Evolutionary conservation across 1,140 invertebrate species (phyloP).

Genomic region (Delia radicum): DNA sequence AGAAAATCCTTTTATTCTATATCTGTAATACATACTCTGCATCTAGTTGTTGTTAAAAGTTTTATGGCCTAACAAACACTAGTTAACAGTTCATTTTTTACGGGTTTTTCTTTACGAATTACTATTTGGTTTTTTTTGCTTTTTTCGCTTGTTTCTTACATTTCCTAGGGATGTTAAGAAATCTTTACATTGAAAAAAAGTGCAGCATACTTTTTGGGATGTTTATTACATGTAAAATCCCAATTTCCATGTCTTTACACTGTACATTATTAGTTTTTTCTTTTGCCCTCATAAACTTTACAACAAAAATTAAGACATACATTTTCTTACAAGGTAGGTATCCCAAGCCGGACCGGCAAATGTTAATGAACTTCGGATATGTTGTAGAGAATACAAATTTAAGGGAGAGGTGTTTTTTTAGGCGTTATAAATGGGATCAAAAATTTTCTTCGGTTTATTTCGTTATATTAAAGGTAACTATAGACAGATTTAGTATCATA

Average conservation of each 20-base stretch:
- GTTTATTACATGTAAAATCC: not conserved
- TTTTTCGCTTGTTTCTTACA: too few species aligned
- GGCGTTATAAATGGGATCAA: too few species aligned
- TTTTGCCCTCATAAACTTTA: not conserved
- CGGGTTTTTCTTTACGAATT: not conserved
- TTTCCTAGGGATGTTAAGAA: not conserved
- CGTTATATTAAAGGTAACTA: too few species aligned
- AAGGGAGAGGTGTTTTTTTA: too few species aligned
- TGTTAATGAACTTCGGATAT: too few species aligned
- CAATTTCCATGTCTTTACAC: not conserved
- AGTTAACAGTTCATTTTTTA: slow-evolving; percentile 12
- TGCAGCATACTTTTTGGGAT: not conserved
- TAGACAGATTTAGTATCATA: too few species aligned
- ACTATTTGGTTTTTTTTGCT: not conserved
- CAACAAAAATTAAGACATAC: not conserved
- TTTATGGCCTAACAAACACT: not conserved
- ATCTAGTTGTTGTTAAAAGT: slow-evolving; percentile 14
- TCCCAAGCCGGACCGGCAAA: too few species aligned
- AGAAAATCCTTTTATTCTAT: too few species aligned
- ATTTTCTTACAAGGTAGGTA: not conserved
- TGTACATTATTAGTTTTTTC: not conserved
- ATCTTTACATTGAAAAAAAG: too few species aligned
- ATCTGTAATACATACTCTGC: too few species aligned
- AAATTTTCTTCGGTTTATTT: too few species aligned
- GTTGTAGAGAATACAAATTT: too few species aligned